Conservation (phyloP, 2,797 vertebrate species). For the Rhodeus uyekii region DNA sequence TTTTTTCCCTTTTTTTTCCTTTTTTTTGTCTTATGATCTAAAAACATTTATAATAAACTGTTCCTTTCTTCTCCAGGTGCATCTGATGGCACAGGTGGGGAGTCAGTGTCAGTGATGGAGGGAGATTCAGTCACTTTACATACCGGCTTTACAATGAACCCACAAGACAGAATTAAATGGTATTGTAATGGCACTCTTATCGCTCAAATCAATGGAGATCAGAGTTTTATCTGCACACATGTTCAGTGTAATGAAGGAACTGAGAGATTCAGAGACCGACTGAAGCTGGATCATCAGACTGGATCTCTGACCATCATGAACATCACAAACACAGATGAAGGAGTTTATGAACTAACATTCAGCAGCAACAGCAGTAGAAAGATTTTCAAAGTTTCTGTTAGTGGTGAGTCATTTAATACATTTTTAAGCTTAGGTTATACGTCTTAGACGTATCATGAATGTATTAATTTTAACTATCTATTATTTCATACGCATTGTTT, state of each 20-base stretch:
- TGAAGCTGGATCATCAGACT: background rate
- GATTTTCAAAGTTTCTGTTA: background rate
- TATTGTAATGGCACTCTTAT: background rate
- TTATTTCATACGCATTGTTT: too few species aligned
- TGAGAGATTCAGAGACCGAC: background rate
- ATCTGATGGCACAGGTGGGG: too few species aligned
- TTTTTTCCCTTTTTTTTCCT: too few species aligned
- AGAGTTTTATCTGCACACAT: background rate
- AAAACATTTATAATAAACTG: background rate
- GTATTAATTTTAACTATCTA: too few species aligned
- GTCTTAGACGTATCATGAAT: too few species aligned
- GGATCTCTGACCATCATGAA: background rate
- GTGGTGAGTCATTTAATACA: background rate
- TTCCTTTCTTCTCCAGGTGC: background rate
- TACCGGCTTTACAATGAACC: background rate
- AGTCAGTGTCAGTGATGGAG: background rate
- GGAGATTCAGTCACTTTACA: background rate
- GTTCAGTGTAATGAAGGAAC: background rate
- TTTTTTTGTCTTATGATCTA: too few species aligned
- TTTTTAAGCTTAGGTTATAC: too few species aligned
- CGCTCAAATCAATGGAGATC: background rate
- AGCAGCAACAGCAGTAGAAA: too few species aligned
- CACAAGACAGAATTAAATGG: background rate
- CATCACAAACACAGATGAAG: fast-evolving
- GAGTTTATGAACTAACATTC: too few species aligned